These are phyloP conservation scores for Macrosoma leucophasiata DNA, from an alignment of 2,888 invertebrate genomes.

Conservation along the genomic window DNA sequence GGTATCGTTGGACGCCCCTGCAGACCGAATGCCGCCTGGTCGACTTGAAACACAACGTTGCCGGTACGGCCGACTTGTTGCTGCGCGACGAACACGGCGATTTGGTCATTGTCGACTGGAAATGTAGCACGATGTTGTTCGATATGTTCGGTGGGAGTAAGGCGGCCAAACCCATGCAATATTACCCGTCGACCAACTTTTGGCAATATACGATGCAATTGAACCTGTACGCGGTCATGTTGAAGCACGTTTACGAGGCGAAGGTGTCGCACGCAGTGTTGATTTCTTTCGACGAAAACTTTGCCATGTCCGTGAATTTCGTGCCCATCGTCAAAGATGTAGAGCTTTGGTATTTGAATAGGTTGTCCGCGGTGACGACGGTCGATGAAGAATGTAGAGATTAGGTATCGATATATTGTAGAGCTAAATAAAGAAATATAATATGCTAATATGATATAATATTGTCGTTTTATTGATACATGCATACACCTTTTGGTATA, in stretches of 20 bases:
- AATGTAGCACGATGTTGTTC: slow-evolving; percentile 1
- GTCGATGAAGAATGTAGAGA: too few species aligned
- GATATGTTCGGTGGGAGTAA: not conserved
- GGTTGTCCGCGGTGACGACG: not conserved
- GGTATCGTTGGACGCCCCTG: slow-evolving; percentile 2
- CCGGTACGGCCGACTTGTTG: slow-evolving; percentile 2
- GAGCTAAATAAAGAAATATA: slow-evolving; percentile 2
- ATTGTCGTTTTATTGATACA: too few species aligned
- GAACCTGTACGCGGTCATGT: slow-evolving; percentile 4
- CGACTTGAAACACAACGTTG: slow-evolving; percentile 1
- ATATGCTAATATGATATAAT: too few species aligned
- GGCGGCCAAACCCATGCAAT: slow-evolving; percentile 2
- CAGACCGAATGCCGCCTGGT: slow-evolving; percentile 4
- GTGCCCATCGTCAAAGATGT: slow-evolving; percentile 1
- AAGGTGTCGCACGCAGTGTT: slow-evolving; percentile 1
- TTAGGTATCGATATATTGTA: too few species aligned
- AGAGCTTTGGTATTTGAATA: slow-evolving; percentile 2
- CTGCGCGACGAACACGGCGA: slow-evolving; percentile 1
- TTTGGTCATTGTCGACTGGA: slow-evolving; percentile 3
- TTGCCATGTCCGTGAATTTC: slow-evolving; percentile 3
- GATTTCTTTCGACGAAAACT: slow-evolving; percentile 4
- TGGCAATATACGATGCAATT: slow-evolving; percentile 2
- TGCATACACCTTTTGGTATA: too few species aligned
- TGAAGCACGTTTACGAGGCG: slow-evolving; percentile 1
- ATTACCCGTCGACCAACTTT: slow-evolving; percentile 3